Base-by-base conservation (phyloP, 1,140 invertebrate species). In the Trichomalopsis sarcophagae region DNA sequence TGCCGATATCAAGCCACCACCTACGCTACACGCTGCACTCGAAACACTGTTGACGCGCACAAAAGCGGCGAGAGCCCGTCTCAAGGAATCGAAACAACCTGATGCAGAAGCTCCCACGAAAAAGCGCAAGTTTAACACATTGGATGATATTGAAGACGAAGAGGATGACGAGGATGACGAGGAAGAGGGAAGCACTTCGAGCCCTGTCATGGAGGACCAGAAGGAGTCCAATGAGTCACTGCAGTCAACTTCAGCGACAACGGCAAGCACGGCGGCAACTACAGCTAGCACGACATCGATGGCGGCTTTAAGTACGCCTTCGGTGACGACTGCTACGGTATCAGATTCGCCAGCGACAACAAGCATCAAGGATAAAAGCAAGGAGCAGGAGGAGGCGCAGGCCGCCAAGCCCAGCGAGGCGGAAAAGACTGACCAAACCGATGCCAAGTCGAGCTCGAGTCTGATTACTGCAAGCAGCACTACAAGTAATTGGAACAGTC, bases 81-180 rank as follows among this genome's bases (percentile, higher is more conserved):
- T 89, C 1, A 91, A 92, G 81, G 91, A 93, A 21, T 87, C 86
- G 5, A 89, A 87, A 50, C 88, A 89, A 62, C 89, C 88, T 21
- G 92, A 92, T 10, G 74, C 79, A 9, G 92, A 92, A 73, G 90
- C 92, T 2, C 92, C 92, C 2, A 87, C 91, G 0, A 93, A 93
- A 17, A 93, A 92, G 73, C 91, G 93, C 11, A 93, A 93, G 83
- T 91, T 93, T 66, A 90, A 86, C 11, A 77, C 88, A 6, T 81
- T 14, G 3, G 87, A 89, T 30, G 87, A 88, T 5, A 89, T 89
- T 2, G 88, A 88, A 21, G 89, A 90, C 13, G 88, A 90, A 0
- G 84, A 88, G 47, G 86, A 87, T 82, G 73, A 89, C 78, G 75
- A 87, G 30, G 90, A 85, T 74, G 87, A 88, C 74, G 82, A 86